Conservation (phyloP, 2,888 invertebrate genomes). For the Synergus laeviventris region DNA sequence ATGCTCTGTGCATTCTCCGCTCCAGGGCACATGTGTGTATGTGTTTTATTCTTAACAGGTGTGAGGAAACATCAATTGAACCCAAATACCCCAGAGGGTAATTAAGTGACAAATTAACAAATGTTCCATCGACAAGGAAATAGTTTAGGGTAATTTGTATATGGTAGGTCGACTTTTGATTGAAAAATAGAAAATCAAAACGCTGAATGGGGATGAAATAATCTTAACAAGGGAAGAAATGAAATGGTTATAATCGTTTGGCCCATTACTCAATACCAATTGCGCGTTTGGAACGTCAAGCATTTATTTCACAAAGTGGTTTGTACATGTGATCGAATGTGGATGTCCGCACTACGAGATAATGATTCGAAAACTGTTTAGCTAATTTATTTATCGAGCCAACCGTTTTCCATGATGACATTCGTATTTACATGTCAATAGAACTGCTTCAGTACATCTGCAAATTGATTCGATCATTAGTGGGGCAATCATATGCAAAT, state of each 20-base stretch:
- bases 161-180: not conserved
- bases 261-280: conserved; percentile 15
- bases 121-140: not conserved
- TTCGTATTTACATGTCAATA: conserved; percentile 6
- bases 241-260: not conserved
- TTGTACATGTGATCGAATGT: conserved; percentile 5
- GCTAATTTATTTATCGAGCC: conserved; percentile 2
- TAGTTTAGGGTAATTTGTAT: not conserved
- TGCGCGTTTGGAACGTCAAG: not conserved
- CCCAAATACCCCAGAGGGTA: not conserved
- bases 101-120: conserved; percentile 26
- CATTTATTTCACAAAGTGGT: not conserved
- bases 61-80: conserved; percentile 3
- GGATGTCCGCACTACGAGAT: conserved; percentile 15
- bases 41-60: conserved; percentile 16
- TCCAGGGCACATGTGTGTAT: not conserved
- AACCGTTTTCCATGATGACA: conserved; percentile 5
- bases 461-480: not conserved
- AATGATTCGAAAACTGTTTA: conserved; percentile 15
- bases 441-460: not conserved
- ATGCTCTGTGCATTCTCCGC: conserved; percentile 18
- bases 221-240: not conserved
- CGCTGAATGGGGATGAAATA: not conserved
- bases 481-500: too few relatives aligned
- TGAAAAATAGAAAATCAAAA: not conserved